Percentiles rank a stretch among this genome's conserved stretches.
phyloP scores from a whole-genome alignment of 2,113 vertebrate genomes.

The Ciconia stormi region DNA sequence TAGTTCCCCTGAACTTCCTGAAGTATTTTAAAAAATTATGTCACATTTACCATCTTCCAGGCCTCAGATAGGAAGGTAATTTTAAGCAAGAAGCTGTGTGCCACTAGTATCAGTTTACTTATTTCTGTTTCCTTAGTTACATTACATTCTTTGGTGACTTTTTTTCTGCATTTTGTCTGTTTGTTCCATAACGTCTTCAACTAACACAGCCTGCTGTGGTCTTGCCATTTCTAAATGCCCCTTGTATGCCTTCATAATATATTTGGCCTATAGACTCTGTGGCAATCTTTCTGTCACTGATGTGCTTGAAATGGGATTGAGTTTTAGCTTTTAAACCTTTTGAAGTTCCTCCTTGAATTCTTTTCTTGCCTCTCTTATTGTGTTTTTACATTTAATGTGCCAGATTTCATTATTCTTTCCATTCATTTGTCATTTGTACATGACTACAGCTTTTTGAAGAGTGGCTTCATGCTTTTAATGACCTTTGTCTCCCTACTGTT shows the following conservation, averaged over 20 bases:
- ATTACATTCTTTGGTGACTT: not conserved
- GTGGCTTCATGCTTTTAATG: not conserved
- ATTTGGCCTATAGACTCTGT: not conserved
- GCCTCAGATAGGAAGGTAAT: not conserved
- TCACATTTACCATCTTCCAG: not conserved
- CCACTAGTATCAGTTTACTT: not conserved
- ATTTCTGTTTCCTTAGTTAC: not conserved
- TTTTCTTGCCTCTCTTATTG: not conserved
- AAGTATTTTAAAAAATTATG: not conserved
- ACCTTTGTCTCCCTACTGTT: not conserved
- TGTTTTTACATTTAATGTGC: not conserved
- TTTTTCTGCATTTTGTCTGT: not conserved
- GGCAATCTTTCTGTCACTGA: not conserved
- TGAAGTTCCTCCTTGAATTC: not conserved
- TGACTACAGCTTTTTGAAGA: not conserved
- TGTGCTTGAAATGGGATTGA: not conserved
- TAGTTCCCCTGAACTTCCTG: not conserved
- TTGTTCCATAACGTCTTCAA: not conserved
- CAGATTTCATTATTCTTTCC: not conserved
- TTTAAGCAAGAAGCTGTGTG: not conserved
- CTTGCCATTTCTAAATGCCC: not conserved
- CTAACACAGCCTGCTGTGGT: not conserved
- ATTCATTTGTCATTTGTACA: not conserved
- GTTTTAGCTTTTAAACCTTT: not conserved
- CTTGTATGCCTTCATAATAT: not conserved